Evolutionary conservation across 2,888 invertebrate genomes (phyloP), one percentile per base, ranked within the genome.

Genomic region (Lycaena phlaeas): DNA sequence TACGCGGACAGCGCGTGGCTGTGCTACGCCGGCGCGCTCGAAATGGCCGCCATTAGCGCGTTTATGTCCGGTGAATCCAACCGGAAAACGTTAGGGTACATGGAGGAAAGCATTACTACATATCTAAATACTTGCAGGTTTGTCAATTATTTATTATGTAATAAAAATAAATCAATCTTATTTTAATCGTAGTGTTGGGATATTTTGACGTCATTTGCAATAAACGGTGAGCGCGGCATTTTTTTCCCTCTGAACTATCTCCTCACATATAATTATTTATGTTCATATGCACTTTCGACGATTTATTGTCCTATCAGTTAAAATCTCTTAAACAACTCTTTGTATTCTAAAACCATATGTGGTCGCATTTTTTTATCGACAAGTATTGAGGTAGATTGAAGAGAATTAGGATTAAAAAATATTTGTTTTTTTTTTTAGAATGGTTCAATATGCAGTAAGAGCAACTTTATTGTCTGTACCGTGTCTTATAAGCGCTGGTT

Each of bases 1-100:
- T 94, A 94, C 64, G 93, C 93, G 1, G 98, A 99, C 68, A 95
- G 96, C 52, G 98, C 98, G 1, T 98, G 97, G 97, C 87, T 97
- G 17, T 95, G 98, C 69, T 97, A 94, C 73, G 97, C 98, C 1
- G 97, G 98, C 6, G 97, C 98, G 3, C 81, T 97, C 36, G 97
- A 97, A 85, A 97, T 98, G 97, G 97, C 97, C 4, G 94, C 95
- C 7, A 73, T 98, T 17, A 91, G 96, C 41, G 93, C 95, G 1
- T 97, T 95, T 62, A 94, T 97, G 93, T 89, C 92, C 41, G 91
- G 91, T 18, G 93, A 93, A 49, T 87, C 90, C 3, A 90, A 88
- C 47, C 86, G 90, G 30, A 94, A 94, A 71, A 92, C 93, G 0
- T 89, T 90, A 50, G 93, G 92, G 49, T 97, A 98, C 62, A 94